phyloP scores from a whole-genome alignment of 2,888 invertebrate species.

The Eupithecia dodoneata region DNA sequence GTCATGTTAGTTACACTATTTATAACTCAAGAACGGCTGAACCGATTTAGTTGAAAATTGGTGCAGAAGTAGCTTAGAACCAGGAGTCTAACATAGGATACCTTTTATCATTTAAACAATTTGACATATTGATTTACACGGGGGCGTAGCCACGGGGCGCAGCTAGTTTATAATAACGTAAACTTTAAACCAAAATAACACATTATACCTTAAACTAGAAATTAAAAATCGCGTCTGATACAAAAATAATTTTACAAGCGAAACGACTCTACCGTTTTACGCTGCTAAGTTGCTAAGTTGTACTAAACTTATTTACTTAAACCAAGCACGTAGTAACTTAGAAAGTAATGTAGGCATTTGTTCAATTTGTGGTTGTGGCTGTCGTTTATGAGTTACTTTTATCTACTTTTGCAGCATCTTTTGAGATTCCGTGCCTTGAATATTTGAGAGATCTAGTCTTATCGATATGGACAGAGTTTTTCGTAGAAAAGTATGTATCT shows the following conservation, averaged over 20 bases:
- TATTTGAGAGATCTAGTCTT: background rate
- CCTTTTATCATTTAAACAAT: too few species aligned
- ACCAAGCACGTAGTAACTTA: constrained; percentile 21
- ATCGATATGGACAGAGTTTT: background rate
- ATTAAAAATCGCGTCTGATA: constrained; percentile 1
- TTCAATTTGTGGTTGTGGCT: constrained; percentile 19
- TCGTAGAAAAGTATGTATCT: background rate
- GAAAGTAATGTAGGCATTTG: constrained; percentile 22
- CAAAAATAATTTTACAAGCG: constrained; percentile 9
- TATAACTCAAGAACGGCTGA: too few species aligned
- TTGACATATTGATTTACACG: too few species aligned
- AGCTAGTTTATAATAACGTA: too few species aligned
- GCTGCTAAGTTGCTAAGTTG: constrained; percentile 21
- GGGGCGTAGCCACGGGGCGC: too few species aligned
- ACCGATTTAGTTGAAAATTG: too few species aligned
- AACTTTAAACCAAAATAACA: too few species aligned
- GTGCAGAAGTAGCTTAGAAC: too few species aligned
- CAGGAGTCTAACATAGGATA: too few species aligned
- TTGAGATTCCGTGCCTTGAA: background rate
- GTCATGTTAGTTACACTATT: too few species aligned
- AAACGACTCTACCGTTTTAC: constrained; percentile 14
- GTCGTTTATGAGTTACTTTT: constrained; percentile 23
- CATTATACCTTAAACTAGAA: too few species aligned
- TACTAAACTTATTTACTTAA: constrained; percentile 20
- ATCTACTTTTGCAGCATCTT: constrained; percentile 14